Percentiles rank a stretch among this genome's conserved stretches.
phyloP scores from a whole-genome alignment of 2,797 vertebrate species.

The Perodicticus potto region DNA sequence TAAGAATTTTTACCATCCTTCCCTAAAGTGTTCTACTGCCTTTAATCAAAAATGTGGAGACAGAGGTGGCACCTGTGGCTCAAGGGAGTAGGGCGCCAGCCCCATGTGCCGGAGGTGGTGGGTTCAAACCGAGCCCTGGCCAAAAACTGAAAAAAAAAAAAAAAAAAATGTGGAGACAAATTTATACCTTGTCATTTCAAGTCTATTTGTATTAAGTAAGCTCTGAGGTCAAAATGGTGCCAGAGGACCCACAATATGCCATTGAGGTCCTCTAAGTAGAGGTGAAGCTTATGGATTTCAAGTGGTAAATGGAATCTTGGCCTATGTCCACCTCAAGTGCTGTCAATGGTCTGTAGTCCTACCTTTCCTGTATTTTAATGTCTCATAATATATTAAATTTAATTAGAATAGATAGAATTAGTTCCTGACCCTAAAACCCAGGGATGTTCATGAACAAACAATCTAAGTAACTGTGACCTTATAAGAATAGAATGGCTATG shows the following conservation, averaged over 20 bases:
- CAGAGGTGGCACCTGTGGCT: too few species aligned
- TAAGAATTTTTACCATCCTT: background rate
- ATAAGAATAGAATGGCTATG: background rate
- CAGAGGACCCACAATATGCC: background rate
- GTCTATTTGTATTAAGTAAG: background rate
- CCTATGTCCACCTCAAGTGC: background rate
- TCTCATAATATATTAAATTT: background rate
- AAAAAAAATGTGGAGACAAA: background rate
- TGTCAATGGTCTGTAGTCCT: background rate
- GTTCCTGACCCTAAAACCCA: background rate
- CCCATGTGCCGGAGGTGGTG: too few species aligned
- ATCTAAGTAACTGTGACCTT: background rate
- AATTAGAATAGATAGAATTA: background rate
- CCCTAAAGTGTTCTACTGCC: background rate
- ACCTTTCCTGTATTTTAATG: background rate
- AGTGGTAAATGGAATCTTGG: background rate
- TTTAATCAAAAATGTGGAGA: background rate
- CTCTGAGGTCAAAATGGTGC: background rate
- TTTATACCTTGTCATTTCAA: background rate
- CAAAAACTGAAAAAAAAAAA: background rate
- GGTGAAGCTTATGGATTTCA: background rate
- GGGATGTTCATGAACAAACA: background rate
- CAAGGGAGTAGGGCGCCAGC: too few species aligned
- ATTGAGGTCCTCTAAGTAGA: background rate
- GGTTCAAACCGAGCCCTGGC: too few species aligned